These are phyloP conservation scores for Calameuta filiformis DNA, from an alignment of 2,888 invertebrate species.

Conservation along the genomic window DNA sequence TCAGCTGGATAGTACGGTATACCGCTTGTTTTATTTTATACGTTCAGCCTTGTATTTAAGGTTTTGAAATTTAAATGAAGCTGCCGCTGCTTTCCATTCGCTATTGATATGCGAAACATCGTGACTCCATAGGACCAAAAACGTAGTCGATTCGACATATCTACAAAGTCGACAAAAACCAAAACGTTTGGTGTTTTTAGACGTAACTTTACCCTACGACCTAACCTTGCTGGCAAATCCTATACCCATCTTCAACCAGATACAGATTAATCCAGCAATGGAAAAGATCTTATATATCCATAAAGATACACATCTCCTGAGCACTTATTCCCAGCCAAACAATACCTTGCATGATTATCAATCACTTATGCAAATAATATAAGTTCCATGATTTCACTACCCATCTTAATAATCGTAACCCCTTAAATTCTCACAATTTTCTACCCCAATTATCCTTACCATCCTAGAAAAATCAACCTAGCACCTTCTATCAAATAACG, in stretches of 20 bases:
- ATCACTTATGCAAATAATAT: background rate
- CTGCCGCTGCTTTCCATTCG: constrained; percentile 43
- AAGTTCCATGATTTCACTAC: background rate
- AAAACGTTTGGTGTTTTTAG: background rate
- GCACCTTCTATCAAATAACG: background rate
- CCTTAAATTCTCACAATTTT: background rate
- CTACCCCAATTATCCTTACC: background rate
- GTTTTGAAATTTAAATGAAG: constrained; percentile 58
- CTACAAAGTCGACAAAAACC: background rate
- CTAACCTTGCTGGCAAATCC: background rate
- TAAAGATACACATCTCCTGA: background rate
- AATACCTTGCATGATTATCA: background rate
- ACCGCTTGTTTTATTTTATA: constrained; percentile 56
- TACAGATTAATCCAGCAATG: background rate
- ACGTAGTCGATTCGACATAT: background rate
- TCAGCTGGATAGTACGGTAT: constrained; percentile 42
- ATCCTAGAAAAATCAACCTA: background rate
- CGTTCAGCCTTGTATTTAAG: constrained; percentile 54
- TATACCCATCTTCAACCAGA: background rate
- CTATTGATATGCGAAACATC: constrained; percentile 58
- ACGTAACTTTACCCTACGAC: background rate
- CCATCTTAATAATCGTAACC: background rate
- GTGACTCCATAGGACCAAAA: background rate
- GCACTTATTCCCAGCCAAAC: background rate
- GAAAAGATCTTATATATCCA: background rate